A percentile compares a stretch with the other conserved stretches of the same genome.
Evolutionary conservation across 2,113 vertebrate genomes (phyloP).

Genomic region (Plecturocebus donacophilus): DNA sequence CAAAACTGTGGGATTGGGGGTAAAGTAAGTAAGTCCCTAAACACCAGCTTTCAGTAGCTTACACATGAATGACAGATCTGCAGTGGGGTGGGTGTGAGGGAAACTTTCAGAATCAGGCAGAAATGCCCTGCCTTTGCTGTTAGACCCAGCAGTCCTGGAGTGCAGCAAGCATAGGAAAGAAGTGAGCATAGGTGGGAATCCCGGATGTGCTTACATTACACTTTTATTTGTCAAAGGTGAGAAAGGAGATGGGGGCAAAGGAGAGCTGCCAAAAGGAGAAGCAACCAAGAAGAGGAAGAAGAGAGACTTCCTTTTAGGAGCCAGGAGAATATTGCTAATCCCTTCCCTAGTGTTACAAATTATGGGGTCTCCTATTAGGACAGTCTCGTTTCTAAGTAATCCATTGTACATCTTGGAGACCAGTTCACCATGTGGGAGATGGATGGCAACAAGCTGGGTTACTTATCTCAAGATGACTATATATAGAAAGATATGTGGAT

Average conservation of each 20-base stretch:
- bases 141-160: not conserved
- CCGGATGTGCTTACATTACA: not conserved
- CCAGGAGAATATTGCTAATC: not conserved
- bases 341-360: not conserved
- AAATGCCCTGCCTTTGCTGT: rapidly evolving
- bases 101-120: not conserved
- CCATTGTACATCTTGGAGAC: not conserved
- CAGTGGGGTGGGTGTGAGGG: too few species aligned
- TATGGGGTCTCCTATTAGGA: rapidly evolving
- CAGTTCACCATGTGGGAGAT: not conserved
- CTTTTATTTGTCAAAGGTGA: not conserved
- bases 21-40: not conserved
- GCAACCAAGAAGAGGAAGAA: not conserved
- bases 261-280: not conserved
- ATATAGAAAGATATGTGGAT: not conserved
- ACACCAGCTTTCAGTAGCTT: not conserved
- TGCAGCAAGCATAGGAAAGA: too few species aligned
- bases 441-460: not conserved
- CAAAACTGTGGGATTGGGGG: not conserved
- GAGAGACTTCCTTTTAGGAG: not conserved
- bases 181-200: not conserved
- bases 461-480: not conserved
- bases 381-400: rapidly evolving
- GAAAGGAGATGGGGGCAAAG: not conserved
- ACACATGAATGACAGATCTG: not conserved